Base-by-base conservation (phyloP, 2,113 vertebrate species). In the Passerina amoena region DNA sequence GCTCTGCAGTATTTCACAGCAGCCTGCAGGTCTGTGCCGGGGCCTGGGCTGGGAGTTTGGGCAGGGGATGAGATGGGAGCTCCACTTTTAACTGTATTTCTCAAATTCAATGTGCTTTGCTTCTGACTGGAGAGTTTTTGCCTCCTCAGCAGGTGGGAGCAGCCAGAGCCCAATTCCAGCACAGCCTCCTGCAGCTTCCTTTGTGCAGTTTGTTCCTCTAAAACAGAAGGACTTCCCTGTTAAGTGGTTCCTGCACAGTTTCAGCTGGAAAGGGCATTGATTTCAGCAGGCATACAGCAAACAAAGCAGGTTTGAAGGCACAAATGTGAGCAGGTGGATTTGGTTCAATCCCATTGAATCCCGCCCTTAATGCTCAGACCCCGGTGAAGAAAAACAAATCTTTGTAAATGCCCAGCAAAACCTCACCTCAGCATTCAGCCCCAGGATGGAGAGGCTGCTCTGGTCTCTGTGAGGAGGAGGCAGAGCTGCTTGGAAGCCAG, bases 1-100 rank as follows among this genome's bases (percentile, higher is more conserved):
- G 94, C 44, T 91, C 20, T 16, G 79, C 71, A 64, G 86, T 84
- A 51, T 18, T 95, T 97, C 96, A 96, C 92, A 21, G 51, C 15
- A n/a, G 77, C 83, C 73, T 63, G 65, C 54, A 88, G 90, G 81
- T n/a, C 20, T 48, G 76, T 89, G 83, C 86, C 56, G 73, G 16
- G 15, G 79, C 24, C 45, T 68, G 68, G 77, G 85, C 66, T 0
- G 2, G 30, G 48, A 28, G 21, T 40, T 68, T n/a, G 84, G 72
- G 92, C 51, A 14, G 24, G 47, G 50, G 48, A 60, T 40, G 76
- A 76, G 69, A 40, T 5, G 59, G 90, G 8, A 88, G 12, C 69
- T 78, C 78, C 75, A 57, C 44, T 57, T 77, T 63, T 81, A 65
- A 90, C 31, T 40, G n/a, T 15, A 25, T 71, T 77, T 65, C 79